These are phyloP conservation scores for Lacanobia oleracea DNA, from an alignment of 2,888 invertebrate species.

Conservation along the genomic window DNA sequence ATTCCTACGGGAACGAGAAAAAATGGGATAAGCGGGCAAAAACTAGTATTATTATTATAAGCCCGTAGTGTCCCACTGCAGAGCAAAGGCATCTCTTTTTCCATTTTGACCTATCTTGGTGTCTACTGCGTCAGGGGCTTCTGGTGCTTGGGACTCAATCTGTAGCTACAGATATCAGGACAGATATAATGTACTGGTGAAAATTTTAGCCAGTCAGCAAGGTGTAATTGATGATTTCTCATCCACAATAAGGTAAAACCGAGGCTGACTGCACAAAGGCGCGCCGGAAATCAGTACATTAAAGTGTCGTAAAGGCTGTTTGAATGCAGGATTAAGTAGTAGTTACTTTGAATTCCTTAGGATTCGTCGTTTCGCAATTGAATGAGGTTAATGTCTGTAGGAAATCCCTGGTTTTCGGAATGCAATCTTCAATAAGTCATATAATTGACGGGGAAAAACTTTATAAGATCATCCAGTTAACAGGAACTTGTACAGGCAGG, in stretches of 20 bases:
- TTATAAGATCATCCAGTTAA: not conserved
- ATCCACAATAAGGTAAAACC: not conserved
- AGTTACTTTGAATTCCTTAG: not conserved
- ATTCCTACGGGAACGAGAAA: no score
- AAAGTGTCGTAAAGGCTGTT: not conserved
- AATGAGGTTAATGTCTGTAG: constrained; percentile 15
- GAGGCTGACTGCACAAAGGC: not conserved
- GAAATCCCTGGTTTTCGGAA: constrained; percentile 23
- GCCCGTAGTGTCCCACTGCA: no score
- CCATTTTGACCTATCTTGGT: no score
- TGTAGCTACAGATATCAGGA: no score
- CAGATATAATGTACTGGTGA: no score
- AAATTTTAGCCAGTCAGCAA: no score
- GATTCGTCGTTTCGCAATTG: constrained; percentile 9
- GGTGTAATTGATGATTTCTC: no score
- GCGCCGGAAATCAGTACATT: not conserved
- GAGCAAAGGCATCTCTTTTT: no score
- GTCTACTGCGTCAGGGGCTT: no score
- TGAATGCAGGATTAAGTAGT: not conserved
- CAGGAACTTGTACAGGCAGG: not conserved
- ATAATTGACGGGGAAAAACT: constrained; percentile 8
- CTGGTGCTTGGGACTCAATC: no score
- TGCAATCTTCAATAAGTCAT: not conserved
- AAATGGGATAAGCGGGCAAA: no score
- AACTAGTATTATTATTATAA: no score